Evolutionary conservation across 2,113 vertebrate genomes (phyloP), one percentile per base, ranked within the genome.

Genomic region (Hiodon tergisus): DNA sequence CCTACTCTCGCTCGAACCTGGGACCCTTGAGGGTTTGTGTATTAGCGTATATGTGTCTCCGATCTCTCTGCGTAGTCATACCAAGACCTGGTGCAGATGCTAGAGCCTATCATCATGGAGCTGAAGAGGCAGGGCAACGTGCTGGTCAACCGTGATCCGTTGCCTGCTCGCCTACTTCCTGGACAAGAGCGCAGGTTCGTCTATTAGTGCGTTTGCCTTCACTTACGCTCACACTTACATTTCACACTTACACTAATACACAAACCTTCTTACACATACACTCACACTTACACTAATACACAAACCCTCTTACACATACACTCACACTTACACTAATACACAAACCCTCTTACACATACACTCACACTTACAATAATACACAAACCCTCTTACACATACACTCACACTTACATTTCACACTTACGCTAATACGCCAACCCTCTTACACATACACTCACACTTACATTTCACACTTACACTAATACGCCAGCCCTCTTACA

Each of bases 101-200:
- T 99, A 79, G 97, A 99, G 85, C 96, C 97, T 0, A 96, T 96
- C 55, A 98, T 98, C 85, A 99, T 99, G 97, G 97, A 98, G 86
- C 89, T 99, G 76, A 96, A 99, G 69, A 89, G 97, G 0, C 97
- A 98, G 79, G 96, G 95, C 72, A 97, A 95, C 0, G 93, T 98
- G 74, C 88, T 99, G 0, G 97, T 99, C n/a, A 93, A 96, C 97
- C 0, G 96, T 97, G 74, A 97, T 97, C 95, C 93, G 97, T 80
- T 99, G 97, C 68, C 90, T 99, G 4, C 90, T 99, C 55, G 97
- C 97, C 78, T 99, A 97, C 86, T 99, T 99, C 84, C 87, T 98
- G 81, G 96, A 99, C 87, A 97, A 96, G 78, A 93, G 89, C 0
- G 96, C 97, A 90, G 96, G 97, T 99, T 66, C n/a, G n/a, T n/a